A percentile compares a stretch with the other conserved stretches of the same genome.
phyloP scores from a whole-genome alignment of 2,888 invertebrate species.

The Epinotia bilunana region DNA sequence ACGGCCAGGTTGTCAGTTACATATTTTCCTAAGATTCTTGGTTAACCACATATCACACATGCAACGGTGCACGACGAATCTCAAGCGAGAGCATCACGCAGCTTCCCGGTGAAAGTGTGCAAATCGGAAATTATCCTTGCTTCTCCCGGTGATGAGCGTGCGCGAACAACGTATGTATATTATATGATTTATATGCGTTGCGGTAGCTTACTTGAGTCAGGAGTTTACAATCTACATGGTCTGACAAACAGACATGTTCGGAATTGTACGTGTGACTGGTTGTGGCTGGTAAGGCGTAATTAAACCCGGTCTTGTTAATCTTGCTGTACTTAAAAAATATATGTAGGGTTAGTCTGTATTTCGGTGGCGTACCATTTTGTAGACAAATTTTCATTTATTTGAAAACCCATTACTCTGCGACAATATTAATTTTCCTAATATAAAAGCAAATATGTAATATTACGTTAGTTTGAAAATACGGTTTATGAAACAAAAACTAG shows the following conservation, averaged over 20 bases:
- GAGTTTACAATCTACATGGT: background rate
- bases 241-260: background rate
- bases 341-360: too few species aligned
- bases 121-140: conserved; percentile 80
- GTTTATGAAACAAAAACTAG: too few species aligned
- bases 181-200: background rate
- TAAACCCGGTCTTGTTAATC: too few species aligned
- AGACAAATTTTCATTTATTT: background rate
- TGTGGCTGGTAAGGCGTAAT: too few species aligned
- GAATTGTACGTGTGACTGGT: too few species aligned
- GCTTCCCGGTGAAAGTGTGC: conserved; percentile 67
- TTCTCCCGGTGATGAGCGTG: conserved; percentile 58
- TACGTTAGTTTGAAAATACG: background rate
- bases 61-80: conserved; percentile 29
- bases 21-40: conserved; percentile 9
- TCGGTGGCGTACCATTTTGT: background rate
- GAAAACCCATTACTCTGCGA: background rate
- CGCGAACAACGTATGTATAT: conserved; percentile 8
- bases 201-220: conserved; percentile 5
- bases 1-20: too few species aligned
- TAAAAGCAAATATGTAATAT: background rate
- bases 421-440: background rate
- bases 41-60: background rate
- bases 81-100: conserved; percentile 12
- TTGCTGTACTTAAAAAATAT: too few species aligned